Evolutionary conservation across 2,113 vertebrate genomes (phyloP).

Genomic region (Eptesicus fuscus): DNA sequence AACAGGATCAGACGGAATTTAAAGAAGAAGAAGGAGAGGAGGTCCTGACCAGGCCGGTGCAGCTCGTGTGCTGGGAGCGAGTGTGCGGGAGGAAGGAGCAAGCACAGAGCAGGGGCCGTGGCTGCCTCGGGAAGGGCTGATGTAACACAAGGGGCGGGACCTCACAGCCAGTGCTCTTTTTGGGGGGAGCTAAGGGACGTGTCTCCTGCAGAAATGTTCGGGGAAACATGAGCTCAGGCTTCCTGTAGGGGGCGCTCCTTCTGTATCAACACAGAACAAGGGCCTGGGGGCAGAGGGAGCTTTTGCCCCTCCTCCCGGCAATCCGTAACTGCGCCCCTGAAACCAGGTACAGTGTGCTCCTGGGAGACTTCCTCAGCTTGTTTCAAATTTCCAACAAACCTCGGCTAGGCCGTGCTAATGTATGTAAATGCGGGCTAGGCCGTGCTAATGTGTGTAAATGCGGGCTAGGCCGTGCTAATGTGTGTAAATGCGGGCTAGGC

Average conservation of each 20-base stretch:
- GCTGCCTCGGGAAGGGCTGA: background rate
- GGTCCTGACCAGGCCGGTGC: background rate
- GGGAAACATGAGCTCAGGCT: background rate
- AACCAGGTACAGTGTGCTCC: background rate
- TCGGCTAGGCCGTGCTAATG: background rate
- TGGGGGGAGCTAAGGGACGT: background rate
- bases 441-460: background rate
- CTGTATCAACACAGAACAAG: no score
- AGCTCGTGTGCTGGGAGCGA: background rate
- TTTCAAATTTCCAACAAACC: background rate
- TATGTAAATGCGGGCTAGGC: no score
- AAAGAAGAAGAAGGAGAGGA: background rate
- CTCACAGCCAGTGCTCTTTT: background rate
- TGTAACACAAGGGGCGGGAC: background rate
- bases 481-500: no score
- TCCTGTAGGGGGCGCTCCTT: accelerated
- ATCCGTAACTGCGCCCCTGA: no score
- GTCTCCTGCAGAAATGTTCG: background rate
- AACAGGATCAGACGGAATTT: background rate
- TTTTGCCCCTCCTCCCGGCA: accelerated
- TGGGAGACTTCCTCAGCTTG: background rate
- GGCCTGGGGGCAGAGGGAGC: background rate
- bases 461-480: background rate
- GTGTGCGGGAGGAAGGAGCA: background rate
- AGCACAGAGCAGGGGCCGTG: no score